These are phyloP conservation scores for Lepidurus apus DNA, from an alignment of 1,140 invertebrate species.

Conservation along the genomic window DNA sequence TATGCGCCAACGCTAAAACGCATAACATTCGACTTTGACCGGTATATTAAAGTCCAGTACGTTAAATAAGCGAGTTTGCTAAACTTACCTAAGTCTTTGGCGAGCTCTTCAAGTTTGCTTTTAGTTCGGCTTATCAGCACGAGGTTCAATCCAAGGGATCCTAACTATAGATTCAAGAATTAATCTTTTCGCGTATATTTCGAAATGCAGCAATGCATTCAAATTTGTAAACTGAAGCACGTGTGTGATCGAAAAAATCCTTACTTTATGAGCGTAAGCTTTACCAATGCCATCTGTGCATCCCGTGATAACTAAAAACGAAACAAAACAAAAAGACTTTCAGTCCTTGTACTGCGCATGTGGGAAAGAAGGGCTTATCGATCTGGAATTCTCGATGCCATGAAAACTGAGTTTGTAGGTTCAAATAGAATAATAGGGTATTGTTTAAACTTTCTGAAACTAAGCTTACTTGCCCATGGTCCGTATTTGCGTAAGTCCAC, in stretches of 20 bases:
- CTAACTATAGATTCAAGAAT: slow-evolving; percentile 55
- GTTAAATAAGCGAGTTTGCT: background rate
- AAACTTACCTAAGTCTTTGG: slow-evolving; percentile 68
- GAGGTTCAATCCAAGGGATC: slow-evolving; percentile 61
- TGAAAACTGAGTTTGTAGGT: no score
- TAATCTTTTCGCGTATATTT: background rate
- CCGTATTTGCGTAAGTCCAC: background rate
- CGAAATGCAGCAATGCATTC: background rate
- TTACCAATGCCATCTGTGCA: slow-evolving; percentile 90
- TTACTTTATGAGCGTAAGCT: slow-evolving; percentile 71
- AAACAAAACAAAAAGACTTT: slow-evolving; percentile 30
- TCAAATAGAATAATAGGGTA: no score
- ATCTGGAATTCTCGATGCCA: no score
- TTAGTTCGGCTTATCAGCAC: slow-evolving; percentile 81
- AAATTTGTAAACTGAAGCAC: background rate
- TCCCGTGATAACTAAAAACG: slow-evolving; percentile 72
- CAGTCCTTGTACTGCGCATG: background rate
- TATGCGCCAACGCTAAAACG: background rate
- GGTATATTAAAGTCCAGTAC: background rate
- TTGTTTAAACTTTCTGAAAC: no score
- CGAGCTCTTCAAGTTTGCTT: slow-evolving; percentile 73
- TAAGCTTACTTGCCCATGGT: background rate
- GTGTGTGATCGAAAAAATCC: slow-evolving; percentile 32
- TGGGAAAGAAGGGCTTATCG: background rate
- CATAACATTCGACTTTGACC: background rate